Evolutionary conservation across 37 sponge, comb jelly and placozoan species (phyloP), one percentile per base, ranked within the genome.

Genomic region (Ianthella basta): DNA sequence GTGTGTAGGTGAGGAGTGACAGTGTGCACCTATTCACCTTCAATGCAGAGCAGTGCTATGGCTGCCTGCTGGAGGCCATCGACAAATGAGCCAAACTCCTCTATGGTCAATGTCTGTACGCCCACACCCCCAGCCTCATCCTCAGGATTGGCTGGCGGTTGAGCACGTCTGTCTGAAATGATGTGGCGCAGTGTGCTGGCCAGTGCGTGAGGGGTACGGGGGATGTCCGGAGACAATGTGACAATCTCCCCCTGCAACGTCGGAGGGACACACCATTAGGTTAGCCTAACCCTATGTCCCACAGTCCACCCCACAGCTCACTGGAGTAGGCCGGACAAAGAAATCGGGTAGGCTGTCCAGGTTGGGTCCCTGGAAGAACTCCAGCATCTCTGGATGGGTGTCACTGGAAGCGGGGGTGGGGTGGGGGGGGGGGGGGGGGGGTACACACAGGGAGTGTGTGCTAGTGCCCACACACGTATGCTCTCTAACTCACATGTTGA

Each of bases 301-400:
- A 23, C n/a, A 61, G n/a, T 4, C 3, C n/a, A 69, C 4, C 18
- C 10, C 19, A 35, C 4, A 2, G 27, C 63, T 23, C 27, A 61
- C 70, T 27, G 70, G 70, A 29, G 34, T 69, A 29, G 70, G 70
- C 25, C 70, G 29, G 4, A 69, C 29, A 35, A 32, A 69, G 32
- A 69, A 32, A 29, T 69, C 70, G 1, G 70, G 70, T 30, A 69
- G 34, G 6, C 34, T 69, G 70, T n/a, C 70, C 19, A 30, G 18
- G 34, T 69, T 35, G 19, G 70, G 33, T 69, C 70, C 70, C 10
- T 30, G 18, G 70, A 69, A 69, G 34, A 27, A 29, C 32, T 69
- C 70, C 70, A 69, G 34, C 70, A 69, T 69, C 70, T 69, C 34
- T 6, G 70, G 70, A 33, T 69, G 70, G 34, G 70, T 69, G 4